Conservation (phyloP, 2,113 vertebrate species). For the Leptocoma aspasia region DNA sequence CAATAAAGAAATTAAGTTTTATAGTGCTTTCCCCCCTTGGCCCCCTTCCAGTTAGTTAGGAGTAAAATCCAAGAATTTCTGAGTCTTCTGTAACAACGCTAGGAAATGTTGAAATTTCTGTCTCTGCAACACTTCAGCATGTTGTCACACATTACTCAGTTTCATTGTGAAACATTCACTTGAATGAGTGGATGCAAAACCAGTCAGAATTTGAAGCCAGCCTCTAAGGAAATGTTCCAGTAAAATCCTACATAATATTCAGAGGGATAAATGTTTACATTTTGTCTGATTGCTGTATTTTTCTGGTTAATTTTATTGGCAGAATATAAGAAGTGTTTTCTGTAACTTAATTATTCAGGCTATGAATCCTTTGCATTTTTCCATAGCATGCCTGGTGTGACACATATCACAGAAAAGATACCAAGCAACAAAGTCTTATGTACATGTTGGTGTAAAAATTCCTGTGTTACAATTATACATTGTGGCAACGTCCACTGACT, state of each 20-base stretch:
- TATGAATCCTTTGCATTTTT: background rate
- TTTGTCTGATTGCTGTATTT: background rate
- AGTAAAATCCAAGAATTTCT: background rate
- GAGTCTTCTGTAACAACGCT: background rate
- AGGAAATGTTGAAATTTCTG: background rate
- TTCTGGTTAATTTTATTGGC: background rate
- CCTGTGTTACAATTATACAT: background rate
- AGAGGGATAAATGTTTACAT: background rate
- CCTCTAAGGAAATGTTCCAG: background rate
- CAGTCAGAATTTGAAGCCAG: background rate
- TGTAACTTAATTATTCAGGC: background rate
- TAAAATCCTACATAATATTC: background rate
- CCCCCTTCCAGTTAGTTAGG: background rate
- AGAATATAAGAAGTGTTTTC: background rate
- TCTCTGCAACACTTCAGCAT: background rate
- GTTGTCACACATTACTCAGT: background rate
- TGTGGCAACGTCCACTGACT: background rate
- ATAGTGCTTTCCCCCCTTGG: fast-evolving
- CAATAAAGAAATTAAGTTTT: background rate
- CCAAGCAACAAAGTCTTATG: background rate
- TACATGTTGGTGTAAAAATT: background rate
- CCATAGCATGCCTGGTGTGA: fast-evolving
- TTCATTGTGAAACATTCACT: background rate
- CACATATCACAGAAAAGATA: background rate
- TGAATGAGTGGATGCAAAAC: background rate